Evolutionary conservation across 2,797 vertebrate genomes (phyloP).

Genomic region (Sylvilagus floridanus): DNA sequence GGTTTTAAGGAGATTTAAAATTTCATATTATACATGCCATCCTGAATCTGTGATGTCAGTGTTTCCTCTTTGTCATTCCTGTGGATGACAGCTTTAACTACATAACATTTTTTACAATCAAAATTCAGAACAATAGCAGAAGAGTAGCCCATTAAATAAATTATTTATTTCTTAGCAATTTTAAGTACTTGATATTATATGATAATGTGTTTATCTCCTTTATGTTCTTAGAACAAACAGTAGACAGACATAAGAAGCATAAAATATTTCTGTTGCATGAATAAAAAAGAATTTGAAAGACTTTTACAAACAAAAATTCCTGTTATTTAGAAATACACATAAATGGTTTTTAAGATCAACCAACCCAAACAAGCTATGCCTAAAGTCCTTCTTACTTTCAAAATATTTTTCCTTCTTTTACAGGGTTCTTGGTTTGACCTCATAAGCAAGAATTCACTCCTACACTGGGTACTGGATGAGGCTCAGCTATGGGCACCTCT

Average conservation of each 20-base stretch:
- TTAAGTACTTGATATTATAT: background rate
- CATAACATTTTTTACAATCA: background rate
- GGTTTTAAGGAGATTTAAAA: background rate
- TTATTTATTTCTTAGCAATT: background rate
- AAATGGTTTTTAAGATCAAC: background rate
- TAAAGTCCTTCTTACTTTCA: background rate
- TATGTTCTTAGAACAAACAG: background rate
- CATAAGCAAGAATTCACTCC: background rate
- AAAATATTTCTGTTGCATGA: background rate
- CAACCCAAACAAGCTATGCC: background rate
- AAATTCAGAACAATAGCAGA: background rate
- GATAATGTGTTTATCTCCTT: background rate
- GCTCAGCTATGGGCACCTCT: background rate
- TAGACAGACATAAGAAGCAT: background rate
- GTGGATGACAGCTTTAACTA: background rate
- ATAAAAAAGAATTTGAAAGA: background rate
- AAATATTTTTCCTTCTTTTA: background rate
- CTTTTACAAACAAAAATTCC: background rate
- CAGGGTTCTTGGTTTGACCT: background rate
- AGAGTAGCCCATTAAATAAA: background rate
- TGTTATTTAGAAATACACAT: background rate
- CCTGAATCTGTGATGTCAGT: background rate
- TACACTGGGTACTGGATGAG: background rate
- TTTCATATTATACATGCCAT: background rate
- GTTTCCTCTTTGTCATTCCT: background rate